Conservation (phyloP, 1,140 invertebrate species). For the Saccostrea cuccullata region DNA sequence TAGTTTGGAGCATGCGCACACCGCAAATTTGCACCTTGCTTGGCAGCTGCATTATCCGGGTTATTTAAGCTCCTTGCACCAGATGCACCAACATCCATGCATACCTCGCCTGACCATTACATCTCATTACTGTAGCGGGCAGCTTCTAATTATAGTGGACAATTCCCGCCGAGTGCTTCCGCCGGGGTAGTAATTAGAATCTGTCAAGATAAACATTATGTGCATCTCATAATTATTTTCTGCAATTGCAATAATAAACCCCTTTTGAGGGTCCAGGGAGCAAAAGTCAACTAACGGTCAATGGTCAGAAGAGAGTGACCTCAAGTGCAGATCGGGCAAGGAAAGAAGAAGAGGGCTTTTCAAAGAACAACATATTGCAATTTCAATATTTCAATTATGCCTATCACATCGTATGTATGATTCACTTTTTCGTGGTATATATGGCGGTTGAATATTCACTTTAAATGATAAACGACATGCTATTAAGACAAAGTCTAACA, state of each 20-base stretch:
- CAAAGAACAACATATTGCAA: too few species aligned
- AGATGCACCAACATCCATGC: conserved; percentile 7
- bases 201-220: not conserved
- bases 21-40: not conserved
- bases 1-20: not conserved
- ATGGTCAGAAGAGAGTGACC: not conserved
- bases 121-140: conserved; percentile 5
- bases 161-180: not conserved
- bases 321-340: not conserved
- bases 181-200: not conserved
- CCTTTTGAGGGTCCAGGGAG: not conserved
- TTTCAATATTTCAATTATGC: too few species aligned
- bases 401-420: too few species aligned
- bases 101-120: not conserved
- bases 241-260: conserved; percentile 25
- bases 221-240: conserved; percentile 15
- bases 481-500: too few species aligned
- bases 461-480: too few species aligned
- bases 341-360: not conserved
- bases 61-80: not conserved
- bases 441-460: too few species aligned
- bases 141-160: not conserved
- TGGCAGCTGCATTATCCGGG: not conserved
- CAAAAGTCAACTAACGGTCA: conserved; percentile 6
- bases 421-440: too few species aligned